These are phyloP conservation scores for Lampropteryx suffumata DNA, from an alignment of 2,888 invertebrate genomes.

Conservation along the genomic window DNA sequence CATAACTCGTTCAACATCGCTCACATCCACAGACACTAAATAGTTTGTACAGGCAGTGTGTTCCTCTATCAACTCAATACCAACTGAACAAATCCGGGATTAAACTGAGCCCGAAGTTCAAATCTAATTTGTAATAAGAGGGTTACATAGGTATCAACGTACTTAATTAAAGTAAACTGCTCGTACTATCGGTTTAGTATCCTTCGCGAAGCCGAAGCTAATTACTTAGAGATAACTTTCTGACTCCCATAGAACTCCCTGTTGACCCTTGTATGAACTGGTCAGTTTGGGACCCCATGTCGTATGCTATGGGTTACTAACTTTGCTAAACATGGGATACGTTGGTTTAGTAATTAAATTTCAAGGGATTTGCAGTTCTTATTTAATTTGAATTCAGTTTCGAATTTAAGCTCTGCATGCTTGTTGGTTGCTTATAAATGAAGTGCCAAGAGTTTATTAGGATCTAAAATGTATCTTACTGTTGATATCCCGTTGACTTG, in stretches of 20 bases:
- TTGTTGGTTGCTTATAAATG: too few species aligned
- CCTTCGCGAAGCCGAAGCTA: slow-evolving; percentile 26
- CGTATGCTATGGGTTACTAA: neutral
- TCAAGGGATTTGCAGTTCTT: slow-evolving; percentile 19
- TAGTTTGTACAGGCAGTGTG: slow-evolving; percentile 4
- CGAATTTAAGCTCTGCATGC: neutral
- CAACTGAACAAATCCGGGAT: slow-evolving; percentile 34
- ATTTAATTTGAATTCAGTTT: slow-evolving; percentile 16
- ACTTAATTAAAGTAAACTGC: slow-evolving; percentile 41
- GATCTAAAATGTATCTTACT: too few species aligned
- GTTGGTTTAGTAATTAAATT: slow-evolving; percentile 18
- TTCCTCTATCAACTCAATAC: slow-evolving; percentile 10
- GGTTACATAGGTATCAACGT: slow-evolving; percentile 39
- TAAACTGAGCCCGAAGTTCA: slow-evolving; percentile 34
- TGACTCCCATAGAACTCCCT: slow-evolving; percentile 26
- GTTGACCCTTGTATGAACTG: slow-evolving; percentile 29
- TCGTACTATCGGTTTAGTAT: slow-evolving; percentile 36
- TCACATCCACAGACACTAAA: slow-evolving; percentile 7
- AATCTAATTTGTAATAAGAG: slow-evolving; percentile 43
- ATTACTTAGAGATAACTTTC: slow-evolving; percentile 35
- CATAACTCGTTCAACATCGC: neutral
- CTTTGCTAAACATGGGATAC: slow-evolving; percentile 12
- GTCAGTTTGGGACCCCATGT: slow-evolving; percentile 24
- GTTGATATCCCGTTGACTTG: too few species aligned
- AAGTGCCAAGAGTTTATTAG: too few species aligned